Base-by-base conservation (phyloP, 2,113 vertebrate genomes). In the Madoqua kirkii region DNA sequence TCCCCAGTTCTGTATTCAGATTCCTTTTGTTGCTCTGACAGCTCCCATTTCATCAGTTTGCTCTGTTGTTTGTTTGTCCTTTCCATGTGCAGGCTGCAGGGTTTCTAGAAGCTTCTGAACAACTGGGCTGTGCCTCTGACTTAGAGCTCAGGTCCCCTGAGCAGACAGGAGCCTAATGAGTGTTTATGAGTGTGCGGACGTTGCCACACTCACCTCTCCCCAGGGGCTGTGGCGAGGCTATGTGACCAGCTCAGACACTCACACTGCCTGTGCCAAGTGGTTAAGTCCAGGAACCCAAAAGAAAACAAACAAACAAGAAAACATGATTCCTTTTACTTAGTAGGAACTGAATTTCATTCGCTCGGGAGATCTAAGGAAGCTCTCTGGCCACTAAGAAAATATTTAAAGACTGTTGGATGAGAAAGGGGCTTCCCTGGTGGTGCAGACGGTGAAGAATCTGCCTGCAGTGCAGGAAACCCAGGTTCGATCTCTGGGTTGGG, bases 31-130 rank as follows among this genome's bases (percentile, higher is more conserved):
- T 85, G 81, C 40, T 50, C 16, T 86, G 87, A 62, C 43, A 45
- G 95, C 64, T 71, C n/a, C 83, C 9, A 17, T 95, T 90, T 89
- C 76, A 59, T 84, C 87, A n/a, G 81, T 94, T 96, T 89, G 71
- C 52, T 96, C 92, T 89, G 85, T 67, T n/a, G 64, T 36, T 89
- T 85, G 33, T 91, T 94, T 95, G 78, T 87, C 79, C 40, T 96
- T 83, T 12, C 19, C 60, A 54, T 94, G 71, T 62, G 60, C 7
- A 21, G 93, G 60, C 55, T 82, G 33, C 78, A 31, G 50, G n/a
- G 62, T 78, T 95, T 98, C 98, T 95, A 90, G 95, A 95, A 91
- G 71, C n/a, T 96, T 98, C 97, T 91, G 71, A 43, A 79, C 55
- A 60, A 40, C 94, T 91, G 90, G 82, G 59, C 82, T 94, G 87